These are phyloP conservation scores for Apostichopus californicus DNA, from an alignment of 35 echinoderm and acorn worm genomes.

Conservation along the genomic window DNA sequence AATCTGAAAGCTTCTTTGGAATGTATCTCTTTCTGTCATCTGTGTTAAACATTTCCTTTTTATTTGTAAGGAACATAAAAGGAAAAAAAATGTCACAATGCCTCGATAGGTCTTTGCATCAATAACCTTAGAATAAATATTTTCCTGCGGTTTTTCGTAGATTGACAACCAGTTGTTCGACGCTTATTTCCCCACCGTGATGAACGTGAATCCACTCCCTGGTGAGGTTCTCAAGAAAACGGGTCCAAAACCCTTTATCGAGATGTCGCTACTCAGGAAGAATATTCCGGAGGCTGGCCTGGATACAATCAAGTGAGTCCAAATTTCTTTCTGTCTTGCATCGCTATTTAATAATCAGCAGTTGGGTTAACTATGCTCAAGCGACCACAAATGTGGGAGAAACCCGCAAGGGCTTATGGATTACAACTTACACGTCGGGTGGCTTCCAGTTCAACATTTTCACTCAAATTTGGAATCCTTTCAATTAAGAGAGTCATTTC, in stretches of 20 bases:
- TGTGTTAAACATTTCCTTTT: too few relatives aligned
- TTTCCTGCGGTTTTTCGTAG: slow-evolving; percentile 30
- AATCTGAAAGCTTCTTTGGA: too few relatives aligned
- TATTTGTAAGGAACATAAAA: too few relatives aligned
- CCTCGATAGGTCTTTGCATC: not conserved
- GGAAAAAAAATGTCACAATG: too few relatives aligned
- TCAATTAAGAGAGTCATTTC: too few relatives aligned
- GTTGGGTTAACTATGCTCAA: not conserved
- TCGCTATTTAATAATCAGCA: too few relatives aligned
- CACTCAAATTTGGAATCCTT: too few relatives aligned
- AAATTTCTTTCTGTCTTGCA: too few relatives aligned
- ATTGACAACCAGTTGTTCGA: slow-evolving; percentile 98
- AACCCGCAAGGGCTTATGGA: too few relatives aligned
- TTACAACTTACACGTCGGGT: too few relatives aligned
- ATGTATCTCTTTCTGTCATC: too few relatives aligned
- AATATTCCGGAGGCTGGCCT: slow-evolving; percentile 75
- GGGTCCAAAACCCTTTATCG: slow-evolving; percentile 88
- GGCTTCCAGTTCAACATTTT: too few relatives aligned
- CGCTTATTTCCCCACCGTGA: slow-evolving; percentile 93
- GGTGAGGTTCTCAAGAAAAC: slow-evolving; percentile 83
- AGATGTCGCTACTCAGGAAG: slow-evolving; percentile 83
- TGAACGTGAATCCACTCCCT: slow-evolving; percentile 83
- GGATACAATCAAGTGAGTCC: slow-evolving; percentile 91
- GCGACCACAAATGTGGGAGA: not conserved
- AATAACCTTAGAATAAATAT: not conserved